Evolutionary conservation across 2,888 invertebrate species (phyloP), one percentile per base, ranked within the genome.

Genomic region (Euspilapteryx auroguttella): DNA sequence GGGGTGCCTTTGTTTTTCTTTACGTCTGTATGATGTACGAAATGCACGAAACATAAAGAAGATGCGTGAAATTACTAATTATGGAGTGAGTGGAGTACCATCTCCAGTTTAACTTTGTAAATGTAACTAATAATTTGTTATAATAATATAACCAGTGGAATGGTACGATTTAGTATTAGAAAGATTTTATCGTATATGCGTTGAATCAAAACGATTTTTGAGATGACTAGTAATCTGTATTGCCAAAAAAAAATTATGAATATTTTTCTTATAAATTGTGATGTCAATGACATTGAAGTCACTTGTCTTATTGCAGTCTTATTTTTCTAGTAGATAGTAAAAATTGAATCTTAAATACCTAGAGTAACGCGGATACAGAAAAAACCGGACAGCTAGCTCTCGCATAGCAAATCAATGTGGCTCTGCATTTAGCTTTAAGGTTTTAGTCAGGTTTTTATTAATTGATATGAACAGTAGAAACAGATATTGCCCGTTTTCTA

Each of bases 21-120:
- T 53, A 59, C 73, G 73, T 81, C 85, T 86, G 86, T 86, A 86
- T 86, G 83, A 85, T 85, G 83, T 84, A 85, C 79, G 86, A 87
- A 86, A 87, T 87, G 86, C 86, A 87, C 86, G 86, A 86, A 87
- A 86, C 86, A 83, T 86, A 82, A 86, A 86, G 87, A 87, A 86
- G 86, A 86, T 85, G 81, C 59, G 51, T 64, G 54, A 59, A 62
- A 65, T 54, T 59, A n/a, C n/a, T n/a, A n/a, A n/a, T n/a, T n/a
- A n/a, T n/a, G n/a, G n/a, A n/a, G n/a, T n/a, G n/a, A n/a, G n/a
- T n/a, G n/a, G n/a, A n/a, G n/a, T n/a, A n/a, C n/a, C n/a, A n/a
- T n/a, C n/a, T n/a, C n/a, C n/a, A n/a, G n/a, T n/a, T n/a, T n/a
- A n/a, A n/a, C n/a, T n/a, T n/a, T n/a, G n/a, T n/a, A n/a, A n/a